Base-by-base conservation (phyloP, 2,888 invertebrate species). In the Heterodera filipjevi region DNA sequence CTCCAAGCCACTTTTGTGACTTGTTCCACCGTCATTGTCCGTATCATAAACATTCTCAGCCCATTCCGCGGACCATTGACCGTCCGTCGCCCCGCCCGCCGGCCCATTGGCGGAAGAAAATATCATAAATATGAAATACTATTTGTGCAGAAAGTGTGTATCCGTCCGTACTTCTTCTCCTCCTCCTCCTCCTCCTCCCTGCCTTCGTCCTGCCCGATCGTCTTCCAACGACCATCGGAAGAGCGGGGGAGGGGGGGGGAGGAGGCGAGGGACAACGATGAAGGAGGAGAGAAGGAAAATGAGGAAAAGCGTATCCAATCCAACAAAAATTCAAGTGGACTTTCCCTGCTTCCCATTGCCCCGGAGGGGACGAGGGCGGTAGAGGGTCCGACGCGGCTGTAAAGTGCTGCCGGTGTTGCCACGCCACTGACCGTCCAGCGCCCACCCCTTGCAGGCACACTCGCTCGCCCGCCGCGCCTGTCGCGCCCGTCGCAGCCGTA, bases 321-420 rank as follows among this genome's bases (percentile, higher is more conserved):
- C 59, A 59, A 59, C 27, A n/a, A n/a, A 59, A 59, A n/a, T 59
- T 59, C 59, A 59, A 59, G 59, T 59, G 59, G 59, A n/a, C 59
- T 59, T 27, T 27, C 59, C 49, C 49, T 19, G 39, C 12, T 19
- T 22, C 49, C 49, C 12, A n/a, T 27, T 27, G 59, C 27, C 59
- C n/a, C 49, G 39, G 39, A 39, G 39, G 12, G 39, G 39, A 39
- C n/a, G n/a, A n/a, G 19, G 46, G 49, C 6, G 49, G 16, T 49
- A 0, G 49, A 19, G 16, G 16, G 19, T 49, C 49, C 49, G 49
- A 14, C 19, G 49, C 14, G 59, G 59, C 59, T 59, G 59, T 27
- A 59, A 59, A 59, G 59, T 59, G 59, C n/a, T 27, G 59, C 59
- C n/a, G 59, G n/a, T 59, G 2, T 39, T 39, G 39, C 39, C 39